Evolutionary conservation across 2,113 vertebrate species (phyloP), one percentile per base, ranked within the genome.

Genomic region (Zapus hudsonius): DNA sequence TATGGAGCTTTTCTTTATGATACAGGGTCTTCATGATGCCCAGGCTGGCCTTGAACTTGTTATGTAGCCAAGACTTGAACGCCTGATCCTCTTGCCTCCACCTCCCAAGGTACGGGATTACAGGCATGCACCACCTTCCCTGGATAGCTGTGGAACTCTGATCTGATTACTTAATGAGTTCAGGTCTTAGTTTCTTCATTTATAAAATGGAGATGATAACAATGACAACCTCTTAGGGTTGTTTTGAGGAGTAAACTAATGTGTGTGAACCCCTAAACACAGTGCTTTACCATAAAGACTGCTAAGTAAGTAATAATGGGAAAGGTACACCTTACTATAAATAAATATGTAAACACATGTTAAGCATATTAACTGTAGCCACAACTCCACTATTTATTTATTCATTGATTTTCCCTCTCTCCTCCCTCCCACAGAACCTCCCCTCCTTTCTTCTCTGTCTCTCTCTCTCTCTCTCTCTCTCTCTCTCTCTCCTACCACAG

Each of bases 191-290:
- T 87, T 87, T 84, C 36, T 76, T 76, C 63, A 76, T 84, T 44
- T 82, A 23, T 38, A 87, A 92, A 92, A 83, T 27, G 5, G 36
- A 52, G 33, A 69, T 31, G 4, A 47, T 66, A 78, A 47, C 2
- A 70, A 17, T 64, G 38, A 11, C 42, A 69, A 70, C 64, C 33
- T 59, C 59, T 67, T 36, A 52, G 12, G 52, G 40, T 57, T 91
- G 42, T 72, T 86, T 55, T 85, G 69, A 91, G 52, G 59, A 94
- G 47, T 72, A 38, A 79, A 2, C 90, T 79, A 40, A 78, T 59
- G 44, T 40, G 75, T 38, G 27, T 63, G 52, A 72, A 89, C 55
- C 23, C 25, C 74, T 63, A 63, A 74, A 64, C 69, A 61, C 3
- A 42, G n/a, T 40, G 42, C 7, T 64, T 84, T 27, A 23, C 57